Conservation (phyloP, 2,113 vertebrate genomes). For the Zingel zingel region DNA sequence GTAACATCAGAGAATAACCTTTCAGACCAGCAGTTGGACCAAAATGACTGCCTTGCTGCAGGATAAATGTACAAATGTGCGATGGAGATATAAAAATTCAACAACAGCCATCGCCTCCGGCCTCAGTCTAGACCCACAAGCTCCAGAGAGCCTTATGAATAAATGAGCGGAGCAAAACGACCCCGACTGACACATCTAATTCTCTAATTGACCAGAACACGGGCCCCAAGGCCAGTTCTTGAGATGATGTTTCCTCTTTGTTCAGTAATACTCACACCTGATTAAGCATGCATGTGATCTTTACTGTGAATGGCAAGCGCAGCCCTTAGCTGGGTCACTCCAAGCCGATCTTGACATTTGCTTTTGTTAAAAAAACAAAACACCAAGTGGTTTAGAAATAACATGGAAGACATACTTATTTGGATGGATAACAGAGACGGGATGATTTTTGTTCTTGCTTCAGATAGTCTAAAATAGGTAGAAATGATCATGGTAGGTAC, state of each 20-base stretch:
- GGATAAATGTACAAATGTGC: constrained; percentile 13
- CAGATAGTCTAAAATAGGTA: constrained; percentile 10
- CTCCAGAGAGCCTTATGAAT: constrained; percentile 48
- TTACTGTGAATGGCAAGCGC: constrained; percentile 47
- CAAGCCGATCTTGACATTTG: constrained; percentile 66
- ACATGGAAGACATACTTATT: constrained; percentile 26
- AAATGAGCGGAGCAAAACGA: constrained; percentile 45
- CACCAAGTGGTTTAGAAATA: constrained; percentile 33
- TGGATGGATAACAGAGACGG: neutral
- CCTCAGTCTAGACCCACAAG: constrained; percentile 6
- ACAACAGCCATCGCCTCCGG: constrained; percentile 11
- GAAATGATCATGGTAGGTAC: neutral
- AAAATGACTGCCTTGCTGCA: constrained; percentile 17
- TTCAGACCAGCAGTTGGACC: constrained; percentile 11
- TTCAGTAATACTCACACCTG: constrained; percentile 66
- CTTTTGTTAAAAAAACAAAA: constrained; percentile 51
- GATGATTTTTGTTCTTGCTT: neutral
- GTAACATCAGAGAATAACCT: constrained; percentile 8
- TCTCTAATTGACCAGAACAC: constrained; percentile 70
- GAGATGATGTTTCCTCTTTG: constrained; percentile 57
- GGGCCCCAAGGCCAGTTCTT: constrained; percentile 54
- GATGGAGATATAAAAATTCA: constrained; percentile 27
- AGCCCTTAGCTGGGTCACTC: constrained; percentile 44
- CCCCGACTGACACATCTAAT: constrained; percentile 61
- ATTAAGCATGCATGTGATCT: constrained; percentile 67